A percentile compares a stretch with the other conserved stretches of the same genome.
phyloP scores from a whole-genome alignment of 2,797 vertebrate species.

The Denticeps clupeoides region DNA sequence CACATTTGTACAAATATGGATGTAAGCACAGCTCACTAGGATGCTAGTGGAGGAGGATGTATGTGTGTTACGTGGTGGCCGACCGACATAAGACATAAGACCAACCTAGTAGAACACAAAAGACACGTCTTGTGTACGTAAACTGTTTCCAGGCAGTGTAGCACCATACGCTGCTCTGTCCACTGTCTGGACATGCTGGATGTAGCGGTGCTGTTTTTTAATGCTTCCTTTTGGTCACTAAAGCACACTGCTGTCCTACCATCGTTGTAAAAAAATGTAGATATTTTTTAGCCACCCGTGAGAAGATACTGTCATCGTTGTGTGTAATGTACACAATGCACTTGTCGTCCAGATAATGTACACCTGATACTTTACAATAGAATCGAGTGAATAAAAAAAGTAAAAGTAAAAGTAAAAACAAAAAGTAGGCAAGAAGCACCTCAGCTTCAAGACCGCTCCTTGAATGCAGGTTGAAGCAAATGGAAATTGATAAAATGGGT shows the following conservation, averaged over 20 bases:
- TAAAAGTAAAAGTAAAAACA: slow-evolving; percentile 59
- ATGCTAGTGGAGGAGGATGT: slow-evolving; percentile 27
- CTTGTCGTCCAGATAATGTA: slow-evolving; percentile 80
- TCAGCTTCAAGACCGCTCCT: slow-evolving; percentile 72
- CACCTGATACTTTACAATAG: slow-evolving; percentile 98
- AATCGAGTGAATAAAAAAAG: slow-evolving; percentile 65
- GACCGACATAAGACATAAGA: not conserved
- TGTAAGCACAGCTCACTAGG: slow-evolving; percentile 43
- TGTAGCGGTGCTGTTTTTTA: slow-evolving; percentile 56
- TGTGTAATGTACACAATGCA: slow-evolving; percentile 96
- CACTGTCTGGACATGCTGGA: slow-evolving; percentile 66
- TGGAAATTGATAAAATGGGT: slow-evolving; percentile 44
- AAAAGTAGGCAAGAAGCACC: slow-evolving; percentile 69
- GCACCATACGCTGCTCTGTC: slow-evolving; percentile 70
- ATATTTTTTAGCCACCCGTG: slow-evolving; percentile 75
- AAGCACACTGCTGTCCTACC: slow-evolving; percentile 60
- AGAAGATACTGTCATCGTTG: slow-evolving; percentile 76
- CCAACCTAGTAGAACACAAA: slow-evolving; percentile 24
- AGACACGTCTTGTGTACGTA: slow-evolving; percentile 74
- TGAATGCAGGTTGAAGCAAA: slow-evolving; percentile 73
- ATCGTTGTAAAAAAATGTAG: slow-evolving; percentile 70
- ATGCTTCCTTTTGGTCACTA: slow-evolving; percentile 63
- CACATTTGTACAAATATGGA: slow-evolving; percentile 52
- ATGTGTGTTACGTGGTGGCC: no score
- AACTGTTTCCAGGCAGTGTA: slow-evolving; percentile 76